These are phyloP conservation scores for Euschistus heros DNA, from an alignment of 1,140 invertebrate genomes.

Conservation along the genomic window DNA sequence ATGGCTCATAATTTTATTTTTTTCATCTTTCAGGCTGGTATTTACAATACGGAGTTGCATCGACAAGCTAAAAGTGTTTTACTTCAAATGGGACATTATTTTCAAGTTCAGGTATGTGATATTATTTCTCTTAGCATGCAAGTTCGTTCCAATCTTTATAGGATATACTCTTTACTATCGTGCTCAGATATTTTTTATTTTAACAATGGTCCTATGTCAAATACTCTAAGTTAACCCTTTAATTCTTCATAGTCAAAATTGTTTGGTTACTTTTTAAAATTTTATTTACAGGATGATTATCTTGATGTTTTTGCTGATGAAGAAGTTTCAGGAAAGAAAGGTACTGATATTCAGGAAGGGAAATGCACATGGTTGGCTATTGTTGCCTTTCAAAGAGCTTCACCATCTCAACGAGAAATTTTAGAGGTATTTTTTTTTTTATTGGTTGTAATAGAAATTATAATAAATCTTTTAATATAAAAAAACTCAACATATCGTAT, in stretches of 20 bases:
- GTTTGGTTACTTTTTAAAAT: slow-evolving; percentile 31
- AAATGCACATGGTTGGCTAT: slow-evolving; percentile 95
- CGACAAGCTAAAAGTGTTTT: slow-evolving; percentile 77
- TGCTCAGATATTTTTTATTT: background rate
- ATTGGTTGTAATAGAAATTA: no score
- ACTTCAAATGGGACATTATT: slow-evolving; percentile 92
- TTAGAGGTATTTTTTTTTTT: slow-evolving; percentile 44
- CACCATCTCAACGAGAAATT: slow-evolving; percentile 57
- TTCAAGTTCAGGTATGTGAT: slow-evolving; percentile 67
- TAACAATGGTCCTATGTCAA: background rate
- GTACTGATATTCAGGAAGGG: slow-evolving; percentile 85
- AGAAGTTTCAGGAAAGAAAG: slow-evolving; percentile 71
- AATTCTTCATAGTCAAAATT: background rate
- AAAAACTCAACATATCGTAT: no score
- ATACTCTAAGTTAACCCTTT: background rate
- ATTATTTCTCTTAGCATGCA: no score
- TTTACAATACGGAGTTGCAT: slow-evolving; percentile 68
- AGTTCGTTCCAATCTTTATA: no score
- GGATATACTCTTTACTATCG: background rate
- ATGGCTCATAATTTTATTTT: slow-evolving; percentile 27
- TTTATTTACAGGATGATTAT: slow-evolving; percentile 70
- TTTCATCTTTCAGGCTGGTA: slow-evolving; percentile 42
- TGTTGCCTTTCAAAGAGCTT: slow-evolving; percentile 71
- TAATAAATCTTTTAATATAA: no score
- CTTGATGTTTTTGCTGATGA: slow-evolving; percentile 87